Evolutionary conservation across 1,140 invertebrate species (phyloP), one percentile per base, ranked within the genome.

Genomic region (Lasioglossum albipes): DNA sequence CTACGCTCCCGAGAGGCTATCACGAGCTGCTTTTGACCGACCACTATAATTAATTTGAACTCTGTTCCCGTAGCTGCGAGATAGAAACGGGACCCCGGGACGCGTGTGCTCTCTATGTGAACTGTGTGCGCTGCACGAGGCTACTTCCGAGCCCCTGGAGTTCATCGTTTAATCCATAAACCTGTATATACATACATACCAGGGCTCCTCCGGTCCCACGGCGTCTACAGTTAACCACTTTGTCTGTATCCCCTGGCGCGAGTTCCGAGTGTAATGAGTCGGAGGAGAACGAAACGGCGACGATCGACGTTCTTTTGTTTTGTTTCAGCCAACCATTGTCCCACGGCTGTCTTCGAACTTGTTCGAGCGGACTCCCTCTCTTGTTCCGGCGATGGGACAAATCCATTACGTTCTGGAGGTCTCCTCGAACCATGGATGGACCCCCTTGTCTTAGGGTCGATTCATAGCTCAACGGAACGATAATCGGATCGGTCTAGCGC

Each of bases 1-100:
- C n/a, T 31, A 4, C 5, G n/a, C 20, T 7, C 42, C 13, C 20
- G 6, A n/a, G 66, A 12, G 66, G n/a, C 42, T 18, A 49, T 68
- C 20, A 16, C 31, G 36, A 16, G 18, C 31, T 9, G 75, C 57
- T 79, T 79, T 79, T 66, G 49, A 65, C 27, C 42, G 31, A 36
- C 36, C 49, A 12, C 20, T 52, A 45, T 74, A 79, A 79, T 79
- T 74, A 74, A 79, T 74, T 57, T 36, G 70, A 74, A 57, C 61
- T 74, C 72, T 57, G 62, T 20, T 73, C 69, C 31, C 16, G 16
- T 16, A 7, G 13, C n/a, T 4, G 13, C 0, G 52, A 54, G 18
- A 54, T 4, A 16, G 52, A 16, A 41, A 22, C 36, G 59, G 22
- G 27, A 20, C 16, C 36, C 36, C 36, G 20, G 45, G 61, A 27